Percentiles rank a stretch among this genome's conserved stretches.
These are phyloP conservation scores for Spinus pinus DNA, from an alignment of 2,797 vertebrate genomes.

Conservation along the genomic window DNA sequence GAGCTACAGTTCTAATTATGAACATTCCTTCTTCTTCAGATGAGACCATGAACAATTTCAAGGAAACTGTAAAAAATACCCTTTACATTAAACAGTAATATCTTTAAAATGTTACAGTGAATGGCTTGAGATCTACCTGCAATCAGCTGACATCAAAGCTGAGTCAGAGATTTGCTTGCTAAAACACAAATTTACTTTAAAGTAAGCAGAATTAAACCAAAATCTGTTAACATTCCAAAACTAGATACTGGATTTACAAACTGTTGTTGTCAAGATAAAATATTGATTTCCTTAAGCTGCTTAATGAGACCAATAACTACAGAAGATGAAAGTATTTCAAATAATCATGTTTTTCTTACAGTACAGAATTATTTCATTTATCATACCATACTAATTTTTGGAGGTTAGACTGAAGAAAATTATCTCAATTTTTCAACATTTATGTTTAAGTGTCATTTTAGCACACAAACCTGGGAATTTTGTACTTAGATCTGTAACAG, in stretches of 20 bases:
- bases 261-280: background rate
- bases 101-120: background rate
- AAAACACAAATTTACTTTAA: background rate
- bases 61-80: background rate
- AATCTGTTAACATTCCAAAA: background rate
- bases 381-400: background rate
- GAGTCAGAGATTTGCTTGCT: background rate
- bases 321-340: conserved; percentile 12
- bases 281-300: background rate
- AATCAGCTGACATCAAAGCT: background rate
- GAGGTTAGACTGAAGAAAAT: background rate
- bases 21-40: background rate
- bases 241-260: background rate
- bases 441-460: background rate
- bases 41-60: background rate
- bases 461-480: background rate
- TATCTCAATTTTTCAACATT: background rate
- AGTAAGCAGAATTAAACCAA: background rate
- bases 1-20: background rate
- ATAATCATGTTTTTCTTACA: background rate
- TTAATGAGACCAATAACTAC: conserved; percentile 17
- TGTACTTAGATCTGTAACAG: background rate
- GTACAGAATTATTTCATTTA: conserved; percentile 5
- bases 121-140: background rate
- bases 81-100: background rate